Conservation (phyloP, 2,797 vertebrate species). For the Neostethus bicornis region DNA sequence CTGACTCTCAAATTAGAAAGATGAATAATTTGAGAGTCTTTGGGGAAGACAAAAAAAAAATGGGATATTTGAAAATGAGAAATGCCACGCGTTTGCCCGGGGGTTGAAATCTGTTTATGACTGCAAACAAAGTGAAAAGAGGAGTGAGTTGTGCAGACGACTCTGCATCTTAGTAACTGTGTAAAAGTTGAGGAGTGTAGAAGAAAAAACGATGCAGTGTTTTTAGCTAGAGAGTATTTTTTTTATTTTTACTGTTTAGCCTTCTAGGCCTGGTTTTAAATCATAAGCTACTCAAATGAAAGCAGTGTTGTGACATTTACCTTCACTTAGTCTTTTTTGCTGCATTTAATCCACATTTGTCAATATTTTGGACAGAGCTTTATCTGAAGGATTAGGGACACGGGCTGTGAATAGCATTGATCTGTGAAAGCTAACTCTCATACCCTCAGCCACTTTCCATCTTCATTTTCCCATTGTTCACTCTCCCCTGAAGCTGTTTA, state of each 20-base stretch:
- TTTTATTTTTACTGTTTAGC: background rate
- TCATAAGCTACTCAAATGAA: slow-evolving; percentile 1
- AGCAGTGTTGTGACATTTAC: slow-evolving; percentile 40
- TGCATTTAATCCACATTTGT: slow-evolving; percentile 50
- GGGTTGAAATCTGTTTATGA: slow-evolving; percentile 54
- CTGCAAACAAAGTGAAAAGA: slow-evolving; percentile 40
- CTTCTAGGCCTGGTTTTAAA: background rate
- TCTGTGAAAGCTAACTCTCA: slow-evolving; percentile 68
- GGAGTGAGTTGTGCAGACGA: slow-evolving; percentile 61
- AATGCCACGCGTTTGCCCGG: slow-evolving; percentile 49
- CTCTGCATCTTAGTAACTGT: slow-evolving; percentile 51
- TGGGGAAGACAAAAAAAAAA: slow-evolving; percentile 2
- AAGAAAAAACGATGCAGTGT: slow-evolving; percentile 31
- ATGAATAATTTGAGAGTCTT: slow-evolving; percentile 46
- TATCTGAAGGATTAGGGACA: slow-evolving; percentile 50
- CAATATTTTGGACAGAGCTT: slow-evolving; percentile 52
- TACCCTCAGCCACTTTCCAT: slow-evolving; percentile 35
- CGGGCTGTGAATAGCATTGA: slow-evolving; percentile 60
- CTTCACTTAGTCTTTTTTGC: slow-evolving; percentile 8
- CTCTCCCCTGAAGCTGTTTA: slow-evolving; percentile 71
- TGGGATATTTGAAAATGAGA: slow-evolving; percentile 58
- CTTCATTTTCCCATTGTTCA: slow-evolving; percentile 64
- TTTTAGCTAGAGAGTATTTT: slow-evolving; percentile 20
- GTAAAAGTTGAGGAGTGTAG: slow-evolving; percentile 54
- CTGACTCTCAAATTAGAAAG: slow-evolving; percentile 46